Base-by-base conservation (phyloP, 2,888 invertebrate genomes). In the Phorcus lineatus region DNA sequence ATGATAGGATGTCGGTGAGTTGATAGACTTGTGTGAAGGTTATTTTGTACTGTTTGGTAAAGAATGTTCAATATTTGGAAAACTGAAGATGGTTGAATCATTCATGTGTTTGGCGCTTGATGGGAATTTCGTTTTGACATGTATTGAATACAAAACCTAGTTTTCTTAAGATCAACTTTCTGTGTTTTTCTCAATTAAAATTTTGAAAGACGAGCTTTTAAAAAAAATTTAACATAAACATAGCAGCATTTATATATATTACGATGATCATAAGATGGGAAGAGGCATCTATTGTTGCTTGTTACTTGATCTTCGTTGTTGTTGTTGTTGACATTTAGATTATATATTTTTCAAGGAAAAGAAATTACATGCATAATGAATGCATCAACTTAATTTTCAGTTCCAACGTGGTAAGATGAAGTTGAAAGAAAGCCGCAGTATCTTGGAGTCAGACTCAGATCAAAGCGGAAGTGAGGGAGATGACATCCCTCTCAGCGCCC, bases 391-490 rank as follows among this genome's bases (percentile, higher is more conserved):
- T 47, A 47, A 47, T 47, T 57, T 57, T 9, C 57, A 57, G 24
- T 57, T 57, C 57, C 70, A 70, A 36, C 31, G 70, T 36, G 70
- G 70, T 36, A 70, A 36, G 36, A 70, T 70, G n/a, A 70, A 70
- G 36, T 28, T 36, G 40, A 70, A 70, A 36, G 62, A 62, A 17
- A 70, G 31, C 40, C 70, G 70, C 19, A 36, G n/a, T 40, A 31
- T 70, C 16, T 11, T 31, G 36, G 70, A 70, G 36, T 70, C 70
- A 11, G 70, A 28, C 2, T 70, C 70, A 4, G 70, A 70, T 70
- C 70, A 31, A 67, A 75, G 75, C n/a, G 79, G 88, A 77, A 92
- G 92, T 82, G 92, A 91, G 47, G 89, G 87, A 13, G 92, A 92
- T 80, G 89, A 91, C 82, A 81, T 91, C 9, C 92, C 92, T 6